Evolutionary conservation across 2,797 vertebrate species (phyloP).

Genomic region (Myotis planiceps): DNA sequence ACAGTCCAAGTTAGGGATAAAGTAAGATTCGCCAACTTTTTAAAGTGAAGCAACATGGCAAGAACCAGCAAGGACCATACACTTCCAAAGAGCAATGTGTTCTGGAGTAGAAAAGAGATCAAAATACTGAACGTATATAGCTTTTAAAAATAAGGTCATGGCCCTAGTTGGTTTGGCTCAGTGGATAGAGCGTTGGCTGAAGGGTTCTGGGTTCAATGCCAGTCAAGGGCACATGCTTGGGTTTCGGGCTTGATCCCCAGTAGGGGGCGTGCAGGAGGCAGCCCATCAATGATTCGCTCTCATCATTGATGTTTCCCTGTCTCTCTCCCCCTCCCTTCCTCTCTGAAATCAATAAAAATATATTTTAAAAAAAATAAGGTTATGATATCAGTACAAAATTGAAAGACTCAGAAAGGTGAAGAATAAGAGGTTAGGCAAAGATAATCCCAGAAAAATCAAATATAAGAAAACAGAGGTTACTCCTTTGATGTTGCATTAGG

Average conservation of each 20-base stretch:
- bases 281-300: no score
- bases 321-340: not conserved
- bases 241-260: no score
- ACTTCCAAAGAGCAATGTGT: not conserved
- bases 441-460: not conserved
- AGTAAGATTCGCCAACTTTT: not conserved
- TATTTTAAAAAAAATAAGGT: no score
- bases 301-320: not conserved
- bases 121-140: not conserved
- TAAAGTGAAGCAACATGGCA: not conserved
- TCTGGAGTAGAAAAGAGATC: not conserved
- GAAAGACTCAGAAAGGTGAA: not conserved
- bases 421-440: not conserved
- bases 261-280: no score
- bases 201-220: no score
- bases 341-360: no score
- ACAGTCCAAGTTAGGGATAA: not conserved
- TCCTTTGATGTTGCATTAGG: not conserved
- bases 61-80: not conserved
- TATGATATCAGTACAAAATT: no score
- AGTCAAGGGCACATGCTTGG: no score
- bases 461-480: not conserved
- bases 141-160: not conserved
- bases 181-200: not conserved
- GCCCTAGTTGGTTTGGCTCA: no score